Conservation (phyloP, 2,888 invertebrate species). For the Ephialtes manifestator region DNA sequence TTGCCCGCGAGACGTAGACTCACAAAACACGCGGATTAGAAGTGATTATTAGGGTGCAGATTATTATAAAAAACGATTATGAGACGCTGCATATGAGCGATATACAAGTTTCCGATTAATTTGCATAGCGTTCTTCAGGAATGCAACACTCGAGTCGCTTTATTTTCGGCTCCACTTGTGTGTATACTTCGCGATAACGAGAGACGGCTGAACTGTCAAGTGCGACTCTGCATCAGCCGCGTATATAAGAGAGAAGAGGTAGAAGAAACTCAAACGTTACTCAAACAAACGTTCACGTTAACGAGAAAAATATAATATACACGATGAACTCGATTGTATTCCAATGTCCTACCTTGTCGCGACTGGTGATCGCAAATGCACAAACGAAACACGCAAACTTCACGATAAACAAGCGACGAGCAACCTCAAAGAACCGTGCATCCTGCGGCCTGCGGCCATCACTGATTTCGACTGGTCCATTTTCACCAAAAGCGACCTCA, state of each 20-base stretch:
- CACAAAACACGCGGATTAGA: slow-evolving; percentile 7
- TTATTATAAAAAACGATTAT: background rate
- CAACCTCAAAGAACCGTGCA: slow-evolving; percentile 75
- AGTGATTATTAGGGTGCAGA: background rate
- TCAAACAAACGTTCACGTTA: background rate
- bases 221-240: slow-evolving; percentile 50
- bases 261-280: background rate
- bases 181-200: slow-evolving; percentile 29
- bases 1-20: slow-evolving; percentile 26
- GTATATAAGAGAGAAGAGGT: background rate
- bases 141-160: slow-evolving; percentile 7
- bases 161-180: slow-evolving; percentile 49
- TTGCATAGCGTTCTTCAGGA: background rate
- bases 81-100: too few relatives aligned
- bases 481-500: slow-evolving; percentile 88
- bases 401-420: slow-evolving; percentile 75
- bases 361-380: background rate
- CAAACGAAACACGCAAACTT: slow-evolving; percentile 59
- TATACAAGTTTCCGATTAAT: background rate
- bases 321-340: background rate
- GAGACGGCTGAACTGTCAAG: slow-evolving; percentile 60
- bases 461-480: slow-evolving; percentile 82
- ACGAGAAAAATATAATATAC: background rate
- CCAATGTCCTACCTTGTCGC: slow-evolving; percentile 49
- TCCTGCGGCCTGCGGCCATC: slow-evolving; percentile 80